Conservation (phyloP, 2,888 invertebrate genomes). For the Limnephilus auricula region DNA sequence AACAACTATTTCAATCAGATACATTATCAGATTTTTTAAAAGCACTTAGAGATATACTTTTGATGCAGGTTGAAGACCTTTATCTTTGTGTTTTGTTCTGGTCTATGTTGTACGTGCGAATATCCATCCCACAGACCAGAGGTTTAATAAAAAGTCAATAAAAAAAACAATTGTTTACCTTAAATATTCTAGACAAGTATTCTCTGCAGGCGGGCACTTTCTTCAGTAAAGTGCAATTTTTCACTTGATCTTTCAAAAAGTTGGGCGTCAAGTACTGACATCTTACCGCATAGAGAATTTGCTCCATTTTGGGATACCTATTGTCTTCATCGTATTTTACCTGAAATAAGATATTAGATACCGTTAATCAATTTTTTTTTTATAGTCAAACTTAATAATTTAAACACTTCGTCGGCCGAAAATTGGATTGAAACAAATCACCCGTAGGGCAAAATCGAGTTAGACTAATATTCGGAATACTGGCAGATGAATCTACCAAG, state of each 20-base stretch:
- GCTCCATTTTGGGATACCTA: constrained; percentile 90
- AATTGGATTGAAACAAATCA: no score
- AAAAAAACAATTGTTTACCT: constrained; percentile 72
- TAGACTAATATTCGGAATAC: no score
- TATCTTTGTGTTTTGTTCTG: not conserved
- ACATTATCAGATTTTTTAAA: constrained; percentile 3
- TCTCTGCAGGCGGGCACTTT: constrained; percentile 93
- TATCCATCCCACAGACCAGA: not conserved
- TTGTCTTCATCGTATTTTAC: constrained; percentile 90
- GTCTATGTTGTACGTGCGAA: not conserved
- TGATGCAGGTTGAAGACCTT: not conserved
- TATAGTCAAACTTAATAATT: no score
- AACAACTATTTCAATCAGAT: not conserved
- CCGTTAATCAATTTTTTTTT: no score
- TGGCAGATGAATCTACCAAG: no score
- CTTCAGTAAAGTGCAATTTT: constrained; percentile 90
- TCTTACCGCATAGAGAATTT: constrained; percentile 91
- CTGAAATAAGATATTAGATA: constrained; percentile 68
- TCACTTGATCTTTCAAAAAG: constrained; percentile 94
- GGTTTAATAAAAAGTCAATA: not conserved
- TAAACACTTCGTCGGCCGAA: no score
- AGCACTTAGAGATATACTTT: not conserved
- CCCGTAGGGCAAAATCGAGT: no score
- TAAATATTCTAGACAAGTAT: constrained; percentile 92
- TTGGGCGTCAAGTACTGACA: constrained; percentile 95